Percentiles rank a stretch among this genome's conserved stretches.
phyloP scores from a whole-genome alignment of 2,113 vertebrate species.

The Triplophysa siluroides region DNA sequence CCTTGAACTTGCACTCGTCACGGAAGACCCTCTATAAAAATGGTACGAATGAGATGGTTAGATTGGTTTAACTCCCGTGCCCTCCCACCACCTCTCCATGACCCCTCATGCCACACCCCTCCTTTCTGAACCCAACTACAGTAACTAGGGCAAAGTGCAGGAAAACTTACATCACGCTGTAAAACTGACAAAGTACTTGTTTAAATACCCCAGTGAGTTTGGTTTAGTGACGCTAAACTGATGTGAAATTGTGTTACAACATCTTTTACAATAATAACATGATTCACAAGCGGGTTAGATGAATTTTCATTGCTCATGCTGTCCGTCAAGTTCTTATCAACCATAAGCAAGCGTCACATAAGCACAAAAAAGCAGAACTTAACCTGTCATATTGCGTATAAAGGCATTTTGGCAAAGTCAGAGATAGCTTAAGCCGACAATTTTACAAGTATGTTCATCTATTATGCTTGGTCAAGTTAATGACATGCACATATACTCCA shows the following conservation, averaged over 20 bases:
- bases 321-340: too few species aligned
- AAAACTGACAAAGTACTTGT: neutral
- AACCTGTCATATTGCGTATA: neutral
- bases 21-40: conserved; percentile 84
- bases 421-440: neutral
- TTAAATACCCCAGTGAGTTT: neutral
- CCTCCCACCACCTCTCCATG: too few species aligned
- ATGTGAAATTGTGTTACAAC: neutral
- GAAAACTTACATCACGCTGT: neutral
- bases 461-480: neutral
- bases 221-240: neutral
- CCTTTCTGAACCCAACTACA: neutral
- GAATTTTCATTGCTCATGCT: neutral
- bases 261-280: neutral
- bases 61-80: neutral
- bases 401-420: neutral
- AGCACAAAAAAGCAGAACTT: neutral
- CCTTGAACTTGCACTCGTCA: conserved; percentile 94
- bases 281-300: neutral
- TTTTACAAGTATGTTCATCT: neutral
- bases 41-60: conserved; percentile 47
- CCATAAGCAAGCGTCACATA: neutral
- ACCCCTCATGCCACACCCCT: neutral
- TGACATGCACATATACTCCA: conserved; percentile 2
- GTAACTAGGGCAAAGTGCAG: conserved; percentile 9